Conservation (phyloP, 2,113 vertebrate species). For the Cisticola juncidis region DNA sequence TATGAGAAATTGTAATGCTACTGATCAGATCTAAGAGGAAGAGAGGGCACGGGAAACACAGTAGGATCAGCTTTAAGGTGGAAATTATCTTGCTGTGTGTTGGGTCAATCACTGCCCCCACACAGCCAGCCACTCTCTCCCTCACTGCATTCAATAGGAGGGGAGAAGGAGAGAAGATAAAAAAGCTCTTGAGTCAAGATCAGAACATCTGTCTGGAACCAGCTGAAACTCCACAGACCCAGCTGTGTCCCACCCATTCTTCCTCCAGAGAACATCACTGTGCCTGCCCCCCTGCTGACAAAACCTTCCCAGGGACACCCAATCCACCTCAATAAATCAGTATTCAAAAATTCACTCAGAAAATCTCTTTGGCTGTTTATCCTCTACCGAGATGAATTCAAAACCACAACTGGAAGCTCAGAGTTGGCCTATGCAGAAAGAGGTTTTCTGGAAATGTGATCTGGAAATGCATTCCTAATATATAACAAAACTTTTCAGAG, state of each 20-base stretch:
- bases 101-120: background rate
- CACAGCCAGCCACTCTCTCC: background rate
- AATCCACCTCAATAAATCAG: background rate
- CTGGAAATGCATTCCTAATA: background rate
- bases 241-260: too few species aligned
- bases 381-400: background rate
- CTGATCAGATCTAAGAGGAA: background rate
- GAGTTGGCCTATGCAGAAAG: background rate
- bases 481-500: background rate
- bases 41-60: background rate
- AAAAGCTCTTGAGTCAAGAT: background rate
- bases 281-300: accelerated
- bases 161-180: background rate
- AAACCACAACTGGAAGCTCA: background rate
- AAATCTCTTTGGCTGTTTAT: background rate
- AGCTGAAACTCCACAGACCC: background rate
- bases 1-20: too few species aligned
- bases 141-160: background rate
- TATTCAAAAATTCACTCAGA: background rate
- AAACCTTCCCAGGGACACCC: background rate
- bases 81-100: background rate
- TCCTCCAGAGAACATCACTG: background rate
- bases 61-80: background rate
- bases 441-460: background rate
- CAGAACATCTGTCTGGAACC: background rate